Percentiles rank a stretch among this genome's conserved stretches.
phyloP scores from a whole-genome alignment of 2,113 vertebrate genomes.

The Myocastor coypus region DNA sequence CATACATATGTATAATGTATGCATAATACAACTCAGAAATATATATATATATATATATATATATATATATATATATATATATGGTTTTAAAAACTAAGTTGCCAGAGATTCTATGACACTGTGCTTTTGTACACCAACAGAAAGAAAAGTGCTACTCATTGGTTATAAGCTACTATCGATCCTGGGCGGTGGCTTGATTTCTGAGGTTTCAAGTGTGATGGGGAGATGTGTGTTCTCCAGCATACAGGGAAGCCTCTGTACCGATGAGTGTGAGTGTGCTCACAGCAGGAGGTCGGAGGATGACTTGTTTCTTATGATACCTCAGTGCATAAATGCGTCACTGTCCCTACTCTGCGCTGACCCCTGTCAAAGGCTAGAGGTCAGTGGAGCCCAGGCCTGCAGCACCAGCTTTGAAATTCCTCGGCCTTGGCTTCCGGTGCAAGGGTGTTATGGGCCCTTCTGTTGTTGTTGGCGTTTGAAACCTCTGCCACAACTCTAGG shows the following conservation, averaged over 20 bases:
- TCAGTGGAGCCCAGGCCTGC: not conserved
- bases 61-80: no score
- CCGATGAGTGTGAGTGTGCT: not conserved
- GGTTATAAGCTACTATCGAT: not conserved
- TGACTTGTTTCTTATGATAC: not conserved
- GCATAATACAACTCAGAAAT: not conserved
- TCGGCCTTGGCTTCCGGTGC: not conserved
- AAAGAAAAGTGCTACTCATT: not conserved
- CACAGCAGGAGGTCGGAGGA: not conserved
- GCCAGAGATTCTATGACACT: not conserved
- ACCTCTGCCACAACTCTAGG: not conserved
- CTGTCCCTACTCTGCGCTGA: not conserved
- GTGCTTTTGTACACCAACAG: not conserved
- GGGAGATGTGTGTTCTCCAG: not conserved
- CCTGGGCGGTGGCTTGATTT: not conserved
- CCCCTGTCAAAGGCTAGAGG: not conserved
- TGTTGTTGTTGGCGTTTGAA: constrained; percentile 21
- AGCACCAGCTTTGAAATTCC: not conserved
- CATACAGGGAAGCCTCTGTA: not conserved
- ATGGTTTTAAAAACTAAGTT: constrained; percentile 2
- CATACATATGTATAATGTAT: not conserved
- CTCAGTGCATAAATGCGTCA: not conserved
- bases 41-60: no score
- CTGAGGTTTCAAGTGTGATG: not conserved
- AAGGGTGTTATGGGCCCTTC: not conserved